These are phyloP conservation scores for Morinoia aosen DNA, from an alignment of 2,888 invertebrate species.

Conservation along the genomic window DNA sequence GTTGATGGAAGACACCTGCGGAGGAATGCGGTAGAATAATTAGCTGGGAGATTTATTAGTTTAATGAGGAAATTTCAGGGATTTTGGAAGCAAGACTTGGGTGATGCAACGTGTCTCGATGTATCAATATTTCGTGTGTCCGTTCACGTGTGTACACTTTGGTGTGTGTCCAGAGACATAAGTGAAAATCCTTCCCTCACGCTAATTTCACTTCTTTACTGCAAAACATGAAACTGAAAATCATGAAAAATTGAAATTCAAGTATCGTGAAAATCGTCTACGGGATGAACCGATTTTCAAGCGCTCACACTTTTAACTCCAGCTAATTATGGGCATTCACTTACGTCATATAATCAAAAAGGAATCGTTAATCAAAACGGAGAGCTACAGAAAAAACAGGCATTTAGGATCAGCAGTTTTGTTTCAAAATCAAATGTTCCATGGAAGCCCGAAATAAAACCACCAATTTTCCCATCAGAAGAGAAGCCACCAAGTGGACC, in stretches of 20 bases:
- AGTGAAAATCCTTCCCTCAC: too few relatives aligned
- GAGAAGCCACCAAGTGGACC: too few relatives aligned
- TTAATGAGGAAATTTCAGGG: not conserved
- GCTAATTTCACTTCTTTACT: too few relatives aligned
- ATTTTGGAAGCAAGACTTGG: too few relatives aligned
- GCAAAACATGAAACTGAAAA: too few relatives aligned
- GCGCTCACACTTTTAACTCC: not conserved
- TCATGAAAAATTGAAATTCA: too few relatives aligned
- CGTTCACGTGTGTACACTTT: too few relatives aligned
- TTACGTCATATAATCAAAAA: not conserved
- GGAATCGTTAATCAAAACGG: not conserved
- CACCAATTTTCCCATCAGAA: not conserved
- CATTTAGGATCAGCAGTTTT: not conserved
- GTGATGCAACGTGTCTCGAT: too few relatives aligned
- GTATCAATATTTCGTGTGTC: too few relatives aligned
- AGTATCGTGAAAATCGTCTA: not conserved
- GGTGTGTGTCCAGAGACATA: too few relatives aligned
- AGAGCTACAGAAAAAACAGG: not conserved
- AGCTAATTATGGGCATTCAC: not conserved
- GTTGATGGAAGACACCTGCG: slow-evolving; percentile 97
- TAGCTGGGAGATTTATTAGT: not conserved
- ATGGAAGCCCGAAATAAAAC: not conserved
- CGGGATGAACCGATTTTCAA: not conserved
- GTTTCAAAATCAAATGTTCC: not conserved
- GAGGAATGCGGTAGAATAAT: not conserved